Percentiles rank a stretch among this genome's conserved stretches.
These are phyloP conservation scores for Synodontis membranacea DNA, from an alignment of 2,113 vertebrate species.

Conservation along the genomic window DNA sequence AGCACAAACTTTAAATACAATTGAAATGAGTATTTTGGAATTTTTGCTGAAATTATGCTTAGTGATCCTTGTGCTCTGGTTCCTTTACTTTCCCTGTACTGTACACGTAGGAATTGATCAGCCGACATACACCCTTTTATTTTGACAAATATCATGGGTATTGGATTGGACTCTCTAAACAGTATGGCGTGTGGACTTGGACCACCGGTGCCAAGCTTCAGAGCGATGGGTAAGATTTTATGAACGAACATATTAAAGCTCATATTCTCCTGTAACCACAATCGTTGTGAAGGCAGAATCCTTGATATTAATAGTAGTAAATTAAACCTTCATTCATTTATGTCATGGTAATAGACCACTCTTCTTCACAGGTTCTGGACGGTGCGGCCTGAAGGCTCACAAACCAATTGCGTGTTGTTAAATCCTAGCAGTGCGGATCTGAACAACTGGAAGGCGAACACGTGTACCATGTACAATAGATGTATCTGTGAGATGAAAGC, in stretches of 20 bases:
- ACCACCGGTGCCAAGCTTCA: not conserved
- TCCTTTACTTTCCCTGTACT: not conserved
- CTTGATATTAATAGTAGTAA: not conserved
- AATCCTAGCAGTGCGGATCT: not conserved
- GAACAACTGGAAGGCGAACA: not conserved
- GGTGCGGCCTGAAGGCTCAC: fast-evolving
- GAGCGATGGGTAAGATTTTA: slow-evolving; percentile 27
- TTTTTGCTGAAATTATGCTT: not conserved
- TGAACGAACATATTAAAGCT: not conserved
- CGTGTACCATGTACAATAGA: not conserved
- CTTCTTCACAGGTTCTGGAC: slow-evolving; percentile 40
- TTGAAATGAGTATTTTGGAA: not conserved
- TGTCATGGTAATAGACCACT: not conserved
- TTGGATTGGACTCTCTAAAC: slow-evolving; percentile 47
- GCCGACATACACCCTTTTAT: not conserved
- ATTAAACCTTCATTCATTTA: not conserved
- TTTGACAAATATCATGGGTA: slow-evolving; percentile 32
- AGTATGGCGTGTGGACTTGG: slow-evolving; percentile 7
- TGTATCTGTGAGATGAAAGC: slow-evolving; percentile 42
- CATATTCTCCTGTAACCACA: not conserved
- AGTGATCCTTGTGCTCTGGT: not conserved
- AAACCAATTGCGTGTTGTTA: not conserved
- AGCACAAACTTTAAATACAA: not conserved
- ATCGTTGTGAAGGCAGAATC: not conserved
- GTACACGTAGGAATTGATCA: slow-evolving; percentile 48